Evolutionary conservation across 2,113 vertebrate genomes (phyloP).

Genomic region (Helogale parvula): DNA sequence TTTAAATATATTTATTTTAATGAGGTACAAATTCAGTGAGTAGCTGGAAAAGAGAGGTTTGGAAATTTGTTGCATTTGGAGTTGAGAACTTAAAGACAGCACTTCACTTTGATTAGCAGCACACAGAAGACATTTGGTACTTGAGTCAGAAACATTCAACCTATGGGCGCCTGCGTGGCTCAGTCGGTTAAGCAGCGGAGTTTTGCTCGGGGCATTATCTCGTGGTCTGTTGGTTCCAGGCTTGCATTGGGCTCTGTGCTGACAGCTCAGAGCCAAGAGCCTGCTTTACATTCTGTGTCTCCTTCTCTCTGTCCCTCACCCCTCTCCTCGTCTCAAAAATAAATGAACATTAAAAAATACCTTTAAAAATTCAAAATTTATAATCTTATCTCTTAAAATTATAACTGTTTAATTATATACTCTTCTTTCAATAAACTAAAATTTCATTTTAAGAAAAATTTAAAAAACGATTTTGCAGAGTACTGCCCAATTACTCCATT

Average conservation of each 20-base stretch:
- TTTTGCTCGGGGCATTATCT: no score
- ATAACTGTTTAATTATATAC: background rate
- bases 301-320: no score
- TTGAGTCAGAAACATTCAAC: background rate
- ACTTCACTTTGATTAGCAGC: background rate
- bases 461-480: no score
- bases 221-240: no score
- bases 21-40: background rate
- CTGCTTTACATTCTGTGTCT: no score
- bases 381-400: conserved; percentile 12
- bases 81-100: background rate
- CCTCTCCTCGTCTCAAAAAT: no score
- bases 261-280: no score
- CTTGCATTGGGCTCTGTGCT: no score
- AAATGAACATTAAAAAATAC: background rate
- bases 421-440: conserved; percentile 20
- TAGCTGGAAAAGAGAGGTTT: background rate
- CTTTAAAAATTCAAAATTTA: conserved; percentile 46
- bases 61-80: background rate
- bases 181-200: no score
- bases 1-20: background rate
- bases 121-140: background rate
- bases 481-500: no score
- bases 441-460: no score
- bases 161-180: background rate